phyloP scores from a whole-genome alignment of 2,113 vertebrate genomes.

The Mustela lutreola region DNA sequence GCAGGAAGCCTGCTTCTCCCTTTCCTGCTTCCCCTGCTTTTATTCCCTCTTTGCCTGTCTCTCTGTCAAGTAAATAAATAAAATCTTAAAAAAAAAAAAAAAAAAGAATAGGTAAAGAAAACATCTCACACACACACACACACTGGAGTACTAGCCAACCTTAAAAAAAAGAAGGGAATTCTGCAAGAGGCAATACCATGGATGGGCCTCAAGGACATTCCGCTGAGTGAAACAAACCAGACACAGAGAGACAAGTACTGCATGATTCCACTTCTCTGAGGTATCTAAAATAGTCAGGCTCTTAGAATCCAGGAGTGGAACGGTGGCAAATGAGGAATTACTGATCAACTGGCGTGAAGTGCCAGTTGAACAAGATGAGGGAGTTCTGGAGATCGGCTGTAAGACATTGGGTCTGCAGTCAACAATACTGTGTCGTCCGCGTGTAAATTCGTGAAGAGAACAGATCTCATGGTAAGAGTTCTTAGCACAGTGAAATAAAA shows the following conservation, averaged over 20 bases:
- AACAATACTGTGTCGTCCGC: neutral
- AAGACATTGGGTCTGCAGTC: neutral
- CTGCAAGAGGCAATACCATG: neutral
- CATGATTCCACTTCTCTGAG: neutral
- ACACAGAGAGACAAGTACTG: neutral
- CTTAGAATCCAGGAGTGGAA: neutral
- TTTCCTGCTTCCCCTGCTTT: too few relatives aligned
- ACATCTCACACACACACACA: neutral
- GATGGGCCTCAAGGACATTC: neutral
- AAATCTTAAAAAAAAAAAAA: neutral
- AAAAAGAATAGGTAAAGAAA: neutral
- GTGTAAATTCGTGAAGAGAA: neutral
- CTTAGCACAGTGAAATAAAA: neutral
- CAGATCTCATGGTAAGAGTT: neutral
- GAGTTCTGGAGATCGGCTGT: neutral
- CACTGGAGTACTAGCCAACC: neutral
- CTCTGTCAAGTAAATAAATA: too few relatives aligned
- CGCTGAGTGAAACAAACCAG: neutral
- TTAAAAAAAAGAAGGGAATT: neutral
- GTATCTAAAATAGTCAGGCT: neutral
- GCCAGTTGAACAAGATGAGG: neutral
- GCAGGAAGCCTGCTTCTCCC: too few relatives aligned
- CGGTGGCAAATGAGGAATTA: neutral
- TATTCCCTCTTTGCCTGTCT: too few relatives aligned
- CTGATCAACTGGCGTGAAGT: neutral